Conservation (phyloP, 2,797 vertebrate species). For the Acipenser ruthenus region DNA sequence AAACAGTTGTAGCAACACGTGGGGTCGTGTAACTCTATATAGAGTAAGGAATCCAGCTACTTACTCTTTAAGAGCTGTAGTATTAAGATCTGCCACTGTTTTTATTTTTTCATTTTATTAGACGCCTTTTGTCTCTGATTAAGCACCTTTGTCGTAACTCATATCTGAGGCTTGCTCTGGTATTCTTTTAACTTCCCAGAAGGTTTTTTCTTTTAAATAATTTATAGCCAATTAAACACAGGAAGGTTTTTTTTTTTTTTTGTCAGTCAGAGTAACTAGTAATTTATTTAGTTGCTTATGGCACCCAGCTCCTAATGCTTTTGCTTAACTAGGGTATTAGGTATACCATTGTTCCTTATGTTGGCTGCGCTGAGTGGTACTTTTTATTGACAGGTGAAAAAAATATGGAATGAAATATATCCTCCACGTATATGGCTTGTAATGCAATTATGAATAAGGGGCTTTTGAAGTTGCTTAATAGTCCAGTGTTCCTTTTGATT, state of each 20-base stretch:
- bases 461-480: constrained; percentile 56
- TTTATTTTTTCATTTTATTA: no score
- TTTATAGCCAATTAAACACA: constrained; percentile 74
- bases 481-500: constrained; percentile 54
- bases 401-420: constrained; percentile 36
- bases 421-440: constrained; percentile 34
- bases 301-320: constrained; percentile 34
- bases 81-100: no score
- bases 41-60: no score
- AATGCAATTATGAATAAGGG: constrained; percentile 41
- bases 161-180: no score
- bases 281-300: constrained; percentile 40
- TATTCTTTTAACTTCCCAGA: no score
- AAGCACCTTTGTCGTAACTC: no score
- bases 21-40: no score
- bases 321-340: constrained; percentile 35
- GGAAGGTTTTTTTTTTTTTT: constrained; percentile 61
- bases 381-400: constrained; percentile 23
- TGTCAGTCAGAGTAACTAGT: constrained; percentile 33
- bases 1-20: no score
- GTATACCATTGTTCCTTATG: constrained; percentile 27
- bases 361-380: not conserved
- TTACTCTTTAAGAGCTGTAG: no score
- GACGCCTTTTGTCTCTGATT: no score
- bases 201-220: constrained; percentile 25